These are phyloP conservation scores for Drosophila orosa DNA, from an alignment of 1,140 invertebrate genomes.

Conservation along the genomic window DNA sequence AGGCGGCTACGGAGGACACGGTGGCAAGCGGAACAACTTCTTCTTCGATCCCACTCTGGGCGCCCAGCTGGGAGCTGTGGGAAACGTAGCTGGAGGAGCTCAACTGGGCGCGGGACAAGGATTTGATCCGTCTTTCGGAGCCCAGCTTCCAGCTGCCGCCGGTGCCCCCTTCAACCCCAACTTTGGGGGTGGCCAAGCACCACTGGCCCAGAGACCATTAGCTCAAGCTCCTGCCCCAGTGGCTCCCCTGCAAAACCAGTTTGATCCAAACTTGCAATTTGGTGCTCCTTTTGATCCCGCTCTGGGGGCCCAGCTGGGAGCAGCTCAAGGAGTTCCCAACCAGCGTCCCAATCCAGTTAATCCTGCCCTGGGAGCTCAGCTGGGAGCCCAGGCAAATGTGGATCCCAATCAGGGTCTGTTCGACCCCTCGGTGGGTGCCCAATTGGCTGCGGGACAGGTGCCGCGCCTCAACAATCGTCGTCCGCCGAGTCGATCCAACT, in stretches of 20 bases:
- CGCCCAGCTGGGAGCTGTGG: constrained; percentile 36
- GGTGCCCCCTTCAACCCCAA: constrained; percentile 19
- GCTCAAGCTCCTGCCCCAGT: constrained; percentile 19
- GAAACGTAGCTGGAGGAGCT: constrained; percentile 23
- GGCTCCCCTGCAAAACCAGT: constrained; percentile 33
- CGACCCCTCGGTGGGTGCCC: constrained; percentile 31
- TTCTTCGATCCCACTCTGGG: constrained; percentile 44
- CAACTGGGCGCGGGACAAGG: constrained; percentile 24
- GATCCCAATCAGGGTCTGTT: constrained; percentile 27
- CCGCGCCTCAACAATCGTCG: constrained; percentile 39
- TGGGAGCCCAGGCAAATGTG: constrained; percentile 13
- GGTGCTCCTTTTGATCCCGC: constrained; percentile 20
- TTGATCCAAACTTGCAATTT: constrained; percentile 13
- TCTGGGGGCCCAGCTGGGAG: constrained; percentile 32
- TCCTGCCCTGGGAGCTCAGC: constrained; percentile 14
- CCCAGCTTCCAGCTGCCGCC: constrained; percentile 29
- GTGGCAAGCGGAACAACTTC: constrained; percentile 32
- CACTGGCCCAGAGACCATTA: constrained; percentile 20
- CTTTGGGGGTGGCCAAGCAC: constrained; percentile 20
- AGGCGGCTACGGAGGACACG: constrained; percentile 27
- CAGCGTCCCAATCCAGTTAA: constrained; percentile 21
- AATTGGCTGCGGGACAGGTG: constrained; percentile 31
- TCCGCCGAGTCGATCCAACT: constrained; percentile 62
- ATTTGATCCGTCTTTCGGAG: constrained; percentile 46
- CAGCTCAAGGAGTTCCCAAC: constrained; percentile 19